These are phyloP conservation scores for Geodia barretti DNA, from an alignment of 37 sponge, comb jelly and placozoan species.

Conservation along the genomic window DNA sequence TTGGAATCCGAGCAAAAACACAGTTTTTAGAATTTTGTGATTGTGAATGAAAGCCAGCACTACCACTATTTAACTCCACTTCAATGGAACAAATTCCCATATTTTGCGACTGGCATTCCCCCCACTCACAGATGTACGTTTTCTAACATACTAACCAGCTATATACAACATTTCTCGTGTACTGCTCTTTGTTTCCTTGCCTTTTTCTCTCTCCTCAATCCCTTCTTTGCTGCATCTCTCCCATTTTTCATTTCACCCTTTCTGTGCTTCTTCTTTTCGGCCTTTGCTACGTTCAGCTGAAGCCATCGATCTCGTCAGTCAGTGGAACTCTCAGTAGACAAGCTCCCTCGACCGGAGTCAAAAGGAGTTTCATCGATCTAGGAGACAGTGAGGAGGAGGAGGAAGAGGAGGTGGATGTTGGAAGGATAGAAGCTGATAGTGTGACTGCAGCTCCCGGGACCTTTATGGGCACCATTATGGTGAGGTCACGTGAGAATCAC, in stretches of 20 bases:
- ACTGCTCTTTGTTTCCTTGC: no score
- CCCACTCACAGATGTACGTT: no score
- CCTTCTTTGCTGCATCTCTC: no score
- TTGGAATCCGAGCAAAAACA: no score
- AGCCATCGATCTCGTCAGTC: background rate
- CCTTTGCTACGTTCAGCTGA: background rate
- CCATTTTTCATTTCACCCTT: background rate
- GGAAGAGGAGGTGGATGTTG: conserved; percentile 1
- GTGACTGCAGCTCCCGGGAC: background rate
- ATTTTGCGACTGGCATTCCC: no score
- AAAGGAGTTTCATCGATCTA: background rate
- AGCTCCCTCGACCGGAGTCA: background rate
- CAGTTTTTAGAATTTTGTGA: no score
- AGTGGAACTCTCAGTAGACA: conserved; percentile 6
- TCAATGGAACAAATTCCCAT: no score
- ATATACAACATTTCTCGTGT: no score
- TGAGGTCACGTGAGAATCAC: background rate
- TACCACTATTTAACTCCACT: no score
- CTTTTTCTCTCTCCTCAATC: no score
- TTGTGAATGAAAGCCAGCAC: no score
- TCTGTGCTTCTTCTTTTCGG: background rate
- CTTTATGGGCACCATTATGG: background rate
- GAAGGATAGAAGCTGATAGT: background rate
- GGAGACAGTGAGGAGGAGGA: conserved; percentile 3
- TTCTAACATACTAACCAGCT: no score